Conservation (phyloP, 2,888 invertebrate genomes). For the Hydroisotoma schaefferi region DNA sequence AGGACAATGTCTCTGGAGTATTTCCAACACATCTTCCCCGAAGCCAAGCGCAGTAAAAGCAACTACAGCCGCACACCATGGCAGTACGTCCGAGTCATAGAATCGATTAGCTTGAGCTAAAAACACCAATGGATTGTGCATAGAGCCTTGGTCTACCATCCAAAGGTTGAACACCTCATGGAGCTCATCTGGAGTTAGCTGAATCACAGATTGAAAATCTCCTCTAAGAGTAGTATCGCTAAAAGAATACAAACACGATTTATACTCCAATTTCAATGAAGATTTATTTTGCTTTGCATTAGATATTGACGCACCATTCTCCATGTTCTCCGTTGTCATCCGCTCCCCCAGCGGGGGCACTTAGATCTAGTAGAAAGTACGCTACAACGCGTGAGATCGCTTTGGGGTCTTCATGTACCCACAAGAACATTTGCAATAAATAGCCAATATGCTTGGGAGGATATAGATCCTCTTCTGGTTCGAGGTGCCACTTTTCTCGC, state of each 20-base stretch:
- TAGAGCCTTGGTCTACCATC: conserved; percentile 42
- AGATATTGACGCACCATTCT: too few relatives aligned
- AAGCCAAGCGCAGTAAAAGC: conserved; percentile 34
- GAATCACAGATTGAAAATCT: conserved; percentile 41
- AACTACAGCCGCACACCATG: conserved; percentile 44
- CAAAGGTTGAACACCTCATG: conserved; percentile 40
- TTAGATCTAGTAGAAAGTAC: conserved; percentile 45
- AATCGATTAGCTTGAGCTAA: conserved; percentile 33
- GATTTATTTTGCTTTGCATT: too few relatives aligned
- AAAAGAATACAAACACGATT: conserved; percentile 17
- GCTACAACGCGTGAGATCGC: conserved; percentile 42
- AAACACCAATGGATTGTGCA: conserved; percentile 31
- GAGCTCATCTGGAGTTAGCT: conserved; percentile 37
- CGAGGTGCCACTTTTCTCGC: conserved; percentile 39
- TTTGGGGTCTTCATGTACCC: conserved; percentile 36
- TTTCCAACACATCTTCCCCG: conserved; percentile 27
- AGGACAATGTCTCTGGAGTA: conserved; percentile 40
- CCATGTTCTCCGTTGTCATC: not conserved
- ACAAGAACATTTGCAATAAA: conserved; percentile 45
- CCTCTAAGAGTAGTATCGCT: conserved; percentile 40
- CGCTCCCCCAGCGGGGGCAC: not conserved
- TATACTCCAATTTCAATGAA: not conserved
- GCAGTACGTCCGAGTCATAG: conserved; percentile 34
- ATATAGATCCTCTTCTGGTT: conserved; percentile 36
- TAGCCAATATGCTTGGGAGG: conserved; percentile 46